phyloP scores from a whole-genome alignment of 2,797 vertebrate species.

The Orientallactaga sibirica region DNA sequence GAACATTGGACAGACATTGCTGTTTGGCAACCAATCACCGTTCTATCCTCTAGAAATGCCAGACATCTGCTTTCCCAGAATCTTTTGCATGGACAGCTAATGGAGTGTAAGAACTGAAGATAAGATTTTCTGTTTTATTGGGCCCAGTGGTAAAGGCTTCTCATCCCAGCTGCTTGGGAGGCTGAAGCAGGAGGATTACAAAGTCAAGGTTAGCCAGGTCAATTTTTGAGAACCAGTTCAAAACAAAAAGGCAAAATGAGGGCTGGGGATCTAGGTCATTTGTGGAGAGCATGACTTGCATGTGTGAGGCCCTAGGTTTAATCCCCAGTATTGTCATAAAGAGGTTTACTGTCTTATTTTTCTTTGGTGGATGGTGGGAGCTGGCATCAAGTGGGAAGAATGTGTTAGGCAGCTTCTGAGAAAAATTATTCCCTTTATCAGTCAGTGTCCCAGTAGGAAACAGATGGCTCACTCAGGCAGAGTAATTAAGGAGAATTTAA shows the following conservation, averaged over 20 bases:
- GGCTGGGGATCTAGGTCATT: background rate
- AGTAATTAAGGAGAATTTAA: constrained; percentile 63
- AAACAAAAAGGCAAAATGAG: background rate
- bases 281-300: background rate
- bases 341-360: background rate
- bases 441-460: constrained; percentile 59
- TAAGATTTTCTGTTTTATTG: background rate
- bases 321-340: background rate
- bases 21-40: background rate
- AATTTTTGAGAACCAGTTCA: background rate
- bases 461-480: constrained; percentile 44
- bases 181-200: background rate
- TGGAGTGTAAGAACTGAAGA: background rate
- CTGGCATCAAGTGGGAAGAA: background rate
- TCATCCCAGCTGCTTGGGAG: background rate
- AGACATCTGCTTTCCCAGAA: background rate
- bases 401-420: constrained; percentile 9
- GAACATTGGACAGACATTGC: background rate
- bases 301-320: background rate
- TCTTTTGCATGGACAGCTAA: background rate
- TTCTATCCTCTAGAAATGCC: background rate
- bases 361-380: background rate
- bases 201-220: background rate
- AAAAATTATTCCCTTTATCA: constrained; percentile 35
- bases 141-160: too few species aligned